These are phyloP conservation scores for Salvelinus namaycush DNA, from an alignment of 2,113 vertebrate species.

Conservation along the genomic window DNA sequence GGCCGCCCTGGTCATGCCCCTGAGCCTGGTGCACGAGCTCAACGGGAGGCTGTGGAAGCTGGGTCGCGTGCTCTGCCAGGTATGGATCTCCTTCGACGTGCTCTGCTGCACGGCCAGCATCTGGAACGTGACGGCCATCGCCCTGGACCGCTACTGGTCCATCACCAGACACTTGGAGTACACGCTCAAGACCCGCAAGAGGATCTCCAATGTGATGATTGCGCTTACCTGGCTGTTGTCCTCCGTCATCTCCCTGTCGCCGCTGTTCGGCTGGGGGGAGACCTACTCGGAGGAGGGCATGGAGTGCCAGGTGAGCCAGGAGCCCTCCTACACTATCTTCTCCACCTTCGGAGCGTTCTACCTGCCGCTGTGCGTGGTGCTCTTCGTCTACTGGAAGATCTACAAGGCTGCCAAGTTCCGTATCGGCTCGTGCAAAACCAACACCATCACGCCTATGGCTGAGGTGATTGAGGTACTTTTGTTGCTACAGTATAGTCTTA, in stretches of 20 bases:
- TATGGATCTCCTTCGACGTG: constrained; percentile 93
- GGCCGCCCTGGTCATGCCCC: constrained; percentile 92
- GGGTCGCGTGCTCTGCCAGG: constrained; percentile 86
- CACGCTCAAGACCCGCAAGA: constrained; percentile 84
- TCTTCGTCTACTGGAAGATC: constrained; percentile 99
- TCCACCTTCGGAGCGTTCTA: constrained; percentile 97
- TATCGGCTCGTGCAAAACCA: constrained; percentile 84
- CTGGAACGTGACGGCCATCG: constrained; percentile 97
- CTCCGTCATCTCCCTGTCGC: constrained; percentile 88
- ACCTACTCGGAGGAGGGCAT: constrained; percentile 82
- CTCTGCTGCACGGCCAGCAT: constrained; percentile 98
- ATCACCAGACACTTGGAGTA: constrained; percentile 93
- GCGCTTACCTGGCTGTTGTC: constrained; percentile 90
- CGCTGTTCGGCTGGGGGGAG: constrained; percentile 93
- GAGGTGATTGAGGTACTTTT: constrained; percentile 76
- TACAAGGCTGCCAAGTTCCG: constrained; percentile 94
- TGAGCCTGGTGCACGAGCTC: constrained; percentile 88
- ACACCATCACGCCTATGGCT: constrained; percentile 86
- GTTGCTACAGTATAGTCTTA: not conserved
- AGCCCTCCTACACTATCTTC: constrained; percentile 92
- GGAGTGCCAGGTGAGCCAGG: constrained; percentile 91
- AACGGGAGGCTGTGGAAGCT: constrained; percentile 87
- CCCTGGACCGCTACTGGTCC: constrained; percentile 97
- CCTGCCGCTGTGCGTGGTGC: constrained; percentile 90
- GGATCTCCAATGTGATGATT: constrained; percentile 92